Evolutionary conservation across 2,113 vertebrate species (phyloP), one percentile per base, ranked within the genome.

Genomic region (Chascanopsetta lugubris): DNA sequence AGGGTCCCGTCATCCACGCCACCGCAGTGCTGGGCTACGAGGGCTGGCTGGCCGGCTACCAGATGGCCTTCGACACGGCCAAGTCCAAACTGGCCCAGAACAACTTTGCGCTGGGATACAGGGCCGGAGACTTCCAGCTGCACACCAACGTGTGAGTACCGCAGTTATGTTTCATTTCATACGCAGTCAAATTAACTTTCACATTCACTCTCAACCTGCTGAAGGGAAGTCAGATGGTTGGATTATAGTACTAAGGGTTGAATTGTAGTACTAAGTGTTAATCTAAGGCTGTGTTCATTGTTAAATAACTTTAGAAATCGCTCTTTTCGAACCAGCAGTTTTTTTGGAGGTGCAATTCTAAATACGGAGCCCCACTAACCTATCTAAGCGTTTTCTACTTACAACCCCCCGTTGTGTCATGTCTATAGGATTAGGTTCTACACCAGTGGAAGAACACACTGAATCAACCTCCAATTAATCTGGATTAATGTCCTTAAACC

Each of bases 31-130:
- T 99, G 79, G 96, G 95, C 75, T 95, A 94, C 3, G 94, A 97
- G 76, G 97, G 97, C 55, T 99, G 97, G 97, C 91, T 99, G 58
- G 93, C 94, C 46, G 97, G 96, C 40, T 98, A 96, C 86, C 96
- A 98, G 93, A 95, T 96, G 94, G 94, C 96, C 75, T 99, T 96
- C 63, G 96, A 99, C 82, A 96, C 94, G 3, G 93, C 96, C 78
- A 99, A 99, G 77, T 95, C 94, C 73, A 98, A 95, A 84, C 85
- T 98, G 76, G 91, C 92, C 9, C 97, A 97, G 84, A 97, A 95
- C 87, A 98, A 98, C 88, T 97, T 99, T 17, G 94, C 97, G 36
- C 89, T 99, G 36, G 97, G 96, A 9, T 97, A 95, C 80, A 92
- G 89, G 78, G 93, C 95, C 17, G 93, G 89, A 20, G 97, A 98